These are phyloP conservation scores for Hemithea aestivaria DNA, from an alignment of 2,888 invertebrate genomes.

Conservation along the genomic window DNA sequence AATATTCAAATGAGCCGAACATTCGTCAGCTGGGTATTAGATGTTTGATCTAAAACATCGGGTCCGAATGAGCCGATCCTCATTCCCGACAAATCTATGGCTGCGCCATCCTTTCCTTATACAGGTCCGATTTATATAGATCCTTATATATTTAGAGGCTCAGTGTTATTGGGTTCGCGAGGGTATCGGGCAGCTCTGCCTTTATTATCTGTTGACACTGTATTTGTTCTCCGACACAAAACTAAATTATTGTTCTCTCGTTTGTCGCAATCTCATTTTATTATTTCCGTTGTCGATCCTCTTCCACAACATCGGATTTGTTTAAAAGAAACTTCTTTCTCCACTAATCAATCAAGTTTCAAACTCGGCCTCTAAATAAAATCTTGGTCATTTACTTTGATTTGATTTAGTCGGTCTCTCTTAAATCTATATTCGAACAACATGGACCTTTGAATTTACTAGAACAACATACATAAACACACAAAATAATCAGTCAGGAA, in stretches of 20 bases:
- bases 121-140: constrained; percentile 42
- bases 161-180: constrained; percentile 48
- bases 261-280: constrained; percentile 39
- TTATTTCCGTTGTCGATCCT: constrained; percentile 31
- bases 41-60: constrained; percentile 45
- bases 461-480: too few species aligned
- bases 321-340: constrained; percentile 33
- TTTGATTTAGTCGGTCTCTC: too few species aligned
- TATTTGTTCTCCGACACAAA: constrained; percentile 49
- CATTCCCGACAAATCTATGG: constrained; percentile 46
- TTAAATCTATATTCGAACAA: too few species aligned
- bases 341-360: constrained; percentile 31
- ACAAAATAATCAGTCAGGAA: too few species aligned
- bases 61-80: constrained; percentile 37
- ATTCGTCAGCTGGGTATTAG: constrained; percentile 20
- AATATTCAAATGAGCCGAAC: constrained; percentile 10
- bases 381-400: constrained; percentile 3
- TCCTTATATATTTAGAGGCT: constrained; percentile 46
- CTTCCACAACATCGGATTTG: constrained; percentile 27
- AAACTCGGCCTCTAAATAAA: constrained; percentile 5
- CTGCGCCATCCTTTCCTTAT: constrained; percentile 48
- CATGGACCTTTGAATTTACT: too few species aligned
- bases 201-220: constrained; percentile 61
- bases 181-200: constrained; percentile 45
- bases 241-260: constrained; percentile 51